Conservation (phyloP, 2,797 vertebrate species). For the Parotocinclus haroldoi region DNA sequence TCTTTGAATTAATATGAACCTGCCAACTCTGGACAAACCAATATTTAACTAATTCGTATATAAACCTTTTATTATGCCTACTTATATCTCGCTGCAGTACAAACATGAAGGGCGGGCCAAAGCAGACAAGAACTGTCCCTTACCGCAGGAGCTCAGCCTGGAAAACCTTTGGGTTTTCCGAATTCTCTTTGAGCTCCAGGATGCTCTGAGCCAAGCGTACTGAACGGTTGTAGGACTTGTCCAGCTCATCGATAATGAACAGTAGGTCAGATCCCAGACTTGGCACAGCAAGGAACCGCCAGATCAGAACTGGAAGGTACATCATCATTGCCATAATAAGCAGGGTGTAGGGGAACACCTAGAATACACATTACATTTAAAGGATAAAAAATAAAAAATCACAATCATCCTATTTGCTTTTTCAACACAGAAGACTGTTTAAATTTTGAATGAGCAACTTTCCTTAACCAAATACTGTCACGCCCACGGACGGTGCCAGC, state of each 20-base stretch:
- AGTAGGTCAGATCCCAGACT: slow-evolving; percentile 84
- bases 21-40: no score
- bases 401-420: no score
- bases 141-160: slow-evolving; percentile 90
- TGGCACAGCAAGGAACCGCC: slow-evolving; percentile 81
- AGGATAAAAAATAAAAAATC: no score
- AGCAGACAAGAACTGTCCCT: slow-evolving; percentile 33
- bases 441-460: no score
- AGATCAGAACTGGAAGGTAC: slow-evolving; percentile 89
- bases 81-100: no score
- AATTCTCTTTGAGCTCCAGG: slow-evolving; percentile 79
- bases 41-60: no score
- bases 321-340: slow-evolving; percentile 85
- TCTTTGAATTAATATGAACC: no score
- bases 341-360: slow-evolving; percentile 94
- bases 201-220: slow-evolving; percentile 90
- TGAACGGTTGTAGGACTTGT: slow-evolving; percentile 95
- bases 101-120: not conserved
- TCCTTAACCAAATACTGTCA: no score
- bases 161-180: slow-evolving; percentile 76
- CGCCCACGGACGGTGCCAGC: no score
- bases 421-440: no score
- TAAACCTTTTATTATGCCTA: no score
- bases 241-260: slow-evolving; percentile 91
- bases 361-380: slow-evolving; percentile 18